A percentile compares a stretch with the other conserved stretches of the same genome.
phyloP scores from a whole-genome alignment of 2,888 invertebrate genomes.

The Ichneumon xanthorius region DNA sequence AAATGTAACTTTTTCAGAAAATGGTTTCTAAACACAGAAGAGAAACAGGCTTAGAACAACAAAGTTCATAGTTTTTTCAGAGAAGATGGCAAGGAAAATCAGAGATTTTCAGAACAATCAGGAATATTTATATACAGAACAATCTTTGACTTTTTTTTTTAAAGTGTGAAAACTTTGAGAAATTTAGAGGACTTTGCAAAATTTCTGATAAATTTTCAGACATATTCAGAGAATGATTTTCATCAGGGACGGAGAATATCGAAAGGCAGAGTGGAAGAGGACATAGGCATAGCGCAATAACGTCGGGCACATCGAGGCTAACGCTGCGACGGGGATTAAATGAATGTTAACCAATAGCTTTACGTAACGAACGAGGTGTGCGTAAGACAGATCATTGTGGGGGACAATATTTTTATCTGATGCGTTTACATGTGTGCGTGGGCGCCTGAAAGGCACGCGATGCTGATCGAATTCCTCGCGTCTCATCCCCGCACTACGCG shows the following conservation, averaged over 20 bases:
- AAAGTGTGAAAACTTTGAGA: too few species aligned
- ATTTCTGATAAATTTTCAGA: too few species aligned
- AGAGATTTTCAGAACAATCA: too few species aligned
- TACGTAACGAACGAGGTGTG: slow-evolving; percentile 51
- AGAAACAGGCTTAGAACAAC: too few species aligned
- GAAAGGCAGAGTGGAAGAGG: neutral
- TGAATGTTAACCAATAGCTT: slow-evolving; percentile 31
- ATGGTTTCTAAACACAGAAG: too few species aligned
- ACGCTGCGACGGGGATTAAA: slow-evolving; percentile 23
- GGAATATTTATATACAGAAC: too few species aligned
- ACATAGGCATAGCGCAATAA: neutral
- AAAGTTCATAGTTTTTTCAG: too few species aligned
- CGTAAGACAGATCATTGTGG: neutral
- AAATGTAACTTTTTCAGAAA: too few species aligned
- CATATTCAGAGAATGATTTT: too few species aligned
- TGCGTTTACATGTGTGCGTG: neutral
- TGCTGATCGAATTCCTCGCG: slow-evolving; percentile 45
- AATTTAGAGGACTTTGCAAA: too few species aligned
- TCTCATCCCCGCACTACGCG: slow-evolving; percentile 14
- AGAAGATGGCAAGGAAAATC: too few species aligned
- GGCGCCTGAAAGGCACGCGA: slow-evolving; percentile 19
- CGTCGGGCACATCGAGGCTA: slow-evolving; percentile 35
- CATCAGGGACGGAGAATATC: neutral
- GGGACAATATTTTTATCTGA: slow-evolving; percentile 22
- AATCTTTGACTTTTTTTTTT: too few species aligned